A percentile compares a stretch with the other conserved stretches of the same genome.
Conservation (phyloP, 2,797 vertebrate species). For the Tangara arthus region DNA sequence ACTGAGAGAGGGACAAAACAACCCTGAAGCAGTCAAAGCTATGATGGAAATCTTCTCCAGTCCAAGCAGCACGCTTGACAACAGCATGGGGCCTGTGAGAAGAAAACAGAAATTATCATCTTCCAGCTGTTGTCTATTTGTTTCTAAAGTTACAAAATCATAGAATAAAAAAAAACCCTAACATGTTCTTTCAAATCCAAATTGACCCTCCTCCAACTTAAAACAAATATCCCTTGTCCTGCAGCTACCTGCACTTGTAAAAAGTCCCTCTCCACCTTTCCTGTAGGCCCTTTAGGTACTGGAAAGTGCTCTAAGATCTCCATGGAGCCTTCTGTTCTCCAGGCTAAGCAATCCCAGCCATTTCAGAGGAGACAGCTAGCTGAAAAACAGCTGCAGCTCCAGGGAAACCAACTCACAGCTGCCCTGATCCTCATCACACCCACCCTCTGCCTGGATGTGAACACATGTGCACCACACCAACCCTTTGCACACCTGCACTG, state of each 20-base stretch:
- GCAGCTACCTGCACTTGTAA: too few species aligned
- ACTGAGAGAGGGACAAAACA: not conserved
- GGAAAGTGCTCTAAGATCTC: not conserved
- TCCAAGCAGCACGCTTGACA: not conserved
- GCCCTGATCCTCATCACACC: not conserved
- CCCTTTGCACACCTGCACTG: not conserved
- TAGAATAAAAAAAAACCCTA: too few species aligned
- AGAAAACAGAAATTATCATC: not conserved
- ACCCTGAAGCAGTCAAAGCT: not conserved
- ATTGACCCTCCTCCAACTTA: not conserved
- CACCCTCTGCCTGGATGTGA: not conserved
- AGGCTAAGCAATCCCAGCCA: not conserved
- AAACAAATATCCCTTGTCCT: not conserved
- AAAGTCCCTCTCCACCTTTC: not conserved
- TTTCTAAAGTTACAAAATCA: not conserved
- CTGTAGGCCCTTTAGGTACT: not conserved
- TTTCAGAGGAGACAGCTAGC: not conserved
- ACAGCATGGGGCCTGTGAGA: not conserved
- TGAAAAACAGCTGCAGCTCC: not conserved
- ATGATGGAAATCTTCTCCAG: not conserved
- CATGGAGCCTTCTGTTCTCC: not conserved
- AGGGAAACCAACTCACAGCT: not conserved
- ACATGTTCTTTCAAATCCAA: not conserved
- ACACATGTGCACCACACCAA: not conserved
- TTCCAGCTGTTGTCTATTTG: not conserved